phyloP scores from a whole-genome alignment of 1,140 invertebrate species.

The Sesamia nonagrioides region DNA sequence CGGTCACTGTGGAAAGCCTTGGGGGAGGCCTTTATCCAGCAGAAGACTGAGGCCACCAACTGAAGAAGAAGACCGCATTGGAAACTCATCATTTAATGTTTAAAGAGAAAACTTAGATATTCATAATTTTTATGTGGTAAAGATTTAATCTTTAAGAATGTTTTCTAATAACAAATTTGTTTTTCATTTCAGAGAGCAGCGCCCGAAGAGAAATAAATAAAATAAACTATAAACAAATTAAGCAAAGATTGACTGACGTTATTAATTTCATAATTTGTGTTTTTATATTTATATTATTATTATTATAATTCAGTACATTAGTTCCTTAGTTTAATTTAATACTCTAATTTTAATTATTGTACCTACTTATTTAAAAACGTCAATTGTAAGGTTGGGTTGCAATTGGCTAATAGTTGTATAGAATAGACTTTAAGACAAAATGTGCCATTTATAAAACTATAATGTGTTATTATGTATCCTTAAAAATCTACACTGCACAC shows the following conservation, averaged over 20 bases:
- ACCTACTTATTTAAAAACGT: conserved; percentile 55
- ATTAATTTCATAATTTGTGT: conserved; percentile 57
- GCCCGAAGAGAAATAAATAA: conserved; percentile 64
- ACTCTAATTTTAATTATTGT: conserved; percentile 57
- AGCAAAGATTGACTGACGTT: conserved; percentile 45
- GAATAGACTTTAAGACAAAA: conserved; percentile 64
- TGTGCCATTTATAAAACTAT: conserved; percentile 65
- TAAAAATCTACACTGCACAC: not conserved
- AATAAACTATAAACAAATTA: conserved; percentile 24
- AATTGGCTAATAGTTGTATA: conserved; percentile 68
- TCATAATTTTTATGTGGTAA: too few species aligned
- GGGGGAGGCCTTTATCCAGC: too few species aligned
- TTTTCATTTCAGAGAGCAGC: conserved; percentile 73
- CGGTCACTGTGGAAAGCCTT: too few species aligned
- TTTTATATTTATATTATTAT: conserved; percentile 48
- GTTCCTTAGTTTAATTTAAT: conserved; percentile 58
- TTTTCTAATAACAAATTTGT: conserved; percentile 3
- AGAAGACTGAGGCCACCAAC: too few species aligned
- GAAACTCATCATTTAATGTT: too few species aligned
- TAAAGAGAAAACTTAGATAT: too few species aligned
- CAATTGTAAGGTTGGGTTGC: conserved; percentile 83
- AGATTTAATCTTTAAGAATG: too few species aligned
- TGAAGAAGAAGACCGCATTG: too few species aligned
- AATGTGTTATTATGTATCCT: conserved; percentile 28
- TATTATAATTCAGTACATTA: conserved; percentile 21